These are phyloP conservation scores for Dicranocentrus wangi DNA, from an alignment of 2,888 invertebrate species.

Conservation along the genomic window DNA sequence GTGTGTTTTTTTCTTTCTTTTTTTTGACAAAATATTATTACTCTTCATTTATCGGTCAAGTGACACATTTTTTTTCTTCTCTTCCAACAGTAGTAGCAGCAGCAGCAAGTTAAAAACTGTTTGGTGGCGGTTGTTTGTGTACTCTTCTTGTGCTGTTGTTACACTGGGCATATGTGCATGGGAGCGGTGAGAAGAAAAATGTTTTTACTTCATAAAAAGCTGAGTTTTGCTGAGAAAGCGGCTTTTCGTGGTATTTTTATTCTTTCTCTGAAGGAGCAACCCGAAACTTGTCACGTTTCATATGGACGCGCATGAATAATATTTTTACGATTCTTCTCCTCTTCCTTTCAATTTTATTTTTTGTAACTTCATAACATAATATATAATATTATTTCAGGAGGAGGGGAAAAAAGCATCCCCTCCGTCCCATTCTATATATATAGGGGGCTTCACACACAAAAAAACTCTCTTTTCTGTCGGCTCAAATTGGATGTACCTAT, in stretches of 20 bases:
- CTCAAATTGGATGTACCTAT: background rate
- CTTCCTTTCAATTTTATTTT: constrained; percentile 26
- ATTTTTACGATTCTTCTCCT: constrained; percentile 56
- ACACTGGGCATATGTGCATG: too few species aligned
- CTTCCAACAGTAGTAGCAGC: too few species aligned
- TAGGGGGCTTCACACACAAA: too few species aligned
- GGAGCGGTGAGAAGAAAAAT: constrained; percentile 23
- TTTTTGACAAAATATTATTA: constrained; percentile 27
- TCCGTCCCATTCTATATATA: too few species aligned
- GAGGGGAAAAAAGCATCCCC: background rate
- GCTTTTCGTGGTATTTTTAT: constrained; percentile 46
- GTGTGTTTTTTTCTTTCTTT: too few species aligned
- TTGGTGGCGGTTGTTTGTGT: too few species aligned
- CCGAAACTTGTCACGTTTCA: constrained; percentile 58
- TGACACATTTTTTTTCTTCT: constrained; percentile 35
- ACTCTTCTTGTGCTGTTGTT: too few species aligned
- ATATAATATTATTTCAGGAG: constrained; percentile 37
- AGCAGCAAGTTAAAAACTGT: too few species aligned
- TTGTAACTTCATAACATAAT: constrained; percentile 54
- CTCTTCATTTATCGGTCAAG: constrained; percentile 34
- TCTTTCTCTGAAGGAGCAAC: constrained; percentile 29
- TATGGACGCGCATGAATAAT: constrained; percentile 57
- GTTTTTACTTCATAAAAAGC: constrained; percentile 46
- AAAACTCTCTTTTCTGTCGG: constrained; percentile 29
- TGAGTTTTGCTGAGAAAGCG: constrained; percentile 56